Percentiles rank a stretch among this genome's conserved stretches.
Conservation (phyloP, 2,797 vertebrate species). For the Hybognathus amarus region DNA sequence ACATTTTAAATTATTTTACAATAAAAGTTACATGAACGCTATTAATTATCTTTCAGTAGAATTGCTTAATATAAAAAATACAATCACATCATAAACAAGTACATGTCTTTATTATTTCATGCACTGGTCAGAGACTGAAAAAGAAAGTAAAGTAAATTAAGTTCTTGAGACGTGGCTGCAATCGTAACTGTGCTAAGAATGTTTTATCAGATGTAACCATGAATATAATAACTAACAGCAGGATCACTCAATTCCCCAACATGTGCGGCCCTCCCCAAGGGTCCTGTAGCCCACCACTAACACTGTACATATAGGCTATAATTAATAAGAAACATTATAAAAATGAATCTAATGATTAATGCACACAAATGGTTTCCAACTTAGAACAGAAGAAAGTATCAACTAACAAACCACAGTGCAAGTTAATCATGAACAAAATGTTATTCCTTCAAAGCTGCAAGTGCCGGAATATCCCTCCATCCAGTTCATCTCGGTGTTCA, state of each 20-base stretch:
- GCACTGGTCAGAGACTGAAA: background rate
- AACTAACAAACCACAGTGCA: constrained; percentile 40
- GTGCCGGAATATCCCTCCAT: constrained; percentile 38
- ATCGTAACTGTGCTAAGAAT: background rate
- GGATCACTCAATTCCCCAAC: background rate
- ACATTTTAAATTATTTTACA: background rate
- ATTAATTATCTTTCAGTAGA: background rate
- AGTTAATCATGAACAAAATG: constrained; percentile 41
- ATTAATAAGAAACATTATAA: constrained; percentile 7
- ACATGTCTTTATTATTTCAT: constrained; percentile 29
- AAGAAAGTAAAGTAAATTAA: constrained; percentile 1
- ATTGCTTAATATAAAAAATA: background rate
- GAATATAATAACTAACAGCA: constrained; percentile 7
- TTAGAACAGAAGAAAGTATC: constrained; percentile 10
- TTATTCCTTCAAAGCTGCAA: constrained; percentile 23
- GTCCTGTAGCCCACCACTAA: background rate
- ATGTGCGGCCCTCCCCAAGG: background rate
- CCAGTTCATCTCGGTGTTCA: constrained; percentile 65
- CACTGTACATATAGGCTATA: constrained; percentile 9
- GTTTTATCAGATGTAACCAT: background rate
- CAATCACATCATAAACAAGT: background rate
- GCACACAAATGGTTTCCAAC: constrained; percentile 13
- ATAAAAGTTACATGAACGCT: background rate
- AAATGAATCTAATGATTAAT: constrained; percentile 14
- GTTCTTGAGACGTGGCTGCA: background rate